phyloP scores from a whole-genome alignment of 23 tunicate genomes.

The Trididemnum nubilum region DNA sequence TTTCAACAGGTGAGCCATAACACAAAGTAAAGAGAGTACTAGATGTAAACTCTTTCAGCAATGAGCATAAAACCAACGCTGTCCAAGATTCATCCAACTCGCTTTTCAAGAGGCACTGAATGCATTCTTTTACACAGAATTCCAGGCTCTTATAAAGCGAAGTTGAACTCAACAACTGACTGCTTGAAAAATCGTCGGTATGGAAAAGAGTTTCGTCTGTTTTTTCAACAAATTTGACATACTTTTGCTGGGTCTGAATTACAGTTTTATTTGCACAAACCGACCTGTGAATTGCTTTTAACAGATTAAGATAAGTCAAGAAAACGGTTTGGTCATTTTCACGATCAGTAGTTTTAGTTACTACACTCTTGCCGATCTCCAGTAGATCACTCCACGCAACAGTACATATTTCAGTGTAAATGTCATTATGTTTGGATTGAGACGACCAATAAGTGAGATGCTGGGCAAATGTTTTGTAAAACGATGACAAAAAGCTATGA shows the following conservation, averaged over 20 bases:
- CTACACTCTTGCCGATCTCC: conserved; percentile 15
- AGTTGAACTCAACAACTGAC: no score
- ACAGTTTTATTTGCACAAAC: not conserved
- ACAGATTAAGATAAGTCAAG: not conserved
- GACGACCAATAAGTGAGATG: conserved; percentile 11
- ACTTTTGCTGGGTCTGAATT: not conserved
- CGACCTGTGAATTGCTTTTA: not conserved
- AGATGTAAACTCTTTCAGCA: not conserved
- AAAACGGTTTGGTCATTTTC: not conserved
- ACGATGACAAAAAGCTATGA: conserved; percentile 11
- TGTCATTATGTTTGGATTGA: not conserved
- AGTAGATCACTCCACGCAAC: conserved; percentile 34
- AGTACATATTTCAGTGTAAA: not conserved
- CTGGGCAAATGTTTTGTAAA: conserved; percentile 34
- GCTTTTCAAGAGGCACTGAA: not conserved
- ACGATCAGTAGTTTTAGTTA: not conserved
- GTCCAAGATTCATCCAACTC: not conserved
- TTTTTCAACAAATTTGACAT: conserved; percentile 3
- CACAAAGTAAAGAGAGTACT: not conserved
- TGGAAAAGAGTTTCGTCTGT: not conserved
- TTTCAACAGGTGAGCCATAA: no score
- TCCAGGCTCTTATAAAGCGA: not conserved
- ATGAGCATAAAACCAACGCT: not conserved
- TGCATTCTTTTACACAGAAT: not conserved
- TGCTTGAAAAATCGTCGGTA: no score